Evolutionary conservation across 2,113 vertebrate genomes (phyloP), one percentile per base, ranked within the genome.

Genomic region (Clupea harengus): DNA sequence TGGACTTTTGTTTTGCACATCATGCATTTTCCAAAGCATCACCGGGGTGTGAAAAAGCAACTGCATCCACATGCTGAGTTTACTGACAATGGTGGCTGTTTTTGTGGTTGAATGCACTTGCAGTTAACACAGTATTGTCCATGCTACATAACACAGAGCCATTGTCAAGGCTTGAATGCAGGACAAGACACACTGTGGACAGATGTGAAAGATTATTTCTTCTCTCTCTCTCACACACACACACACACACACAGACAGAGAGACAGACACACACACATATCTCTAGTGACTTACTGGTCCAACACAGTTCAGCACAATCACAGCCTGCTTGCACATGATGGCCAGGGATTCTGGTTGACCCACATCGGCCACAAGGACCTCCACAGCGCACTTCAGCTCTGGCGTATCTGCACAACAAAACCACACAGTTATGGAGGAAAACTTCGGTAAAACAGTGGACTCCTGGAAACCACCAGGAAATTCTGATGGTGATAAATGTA

Each of bases 291-390:
- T 97, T 96, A 99, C 98, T 89, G 98, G 98, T 85, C 98, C 98
- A 78, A 99, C 98, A 89, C 98, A 99, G 91, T 96, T 97, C 84
- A 99, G 97, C 92, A 99, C 96, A 93, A 99, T 91, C 25, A 94
- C 90, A 9, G 96, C 94, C 90, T 98, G 96, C 95, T 93, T 97
- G 94, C 97, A 97, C 98, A 99, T 97, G 89, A 95, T 90, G 88
- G 95, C 96, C 87, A 99, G 93, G 6, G 98, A 97, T 89, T 94
- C 94, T 28, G 94, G 92, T 89, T 98, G 97, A 84, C 49, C 82
- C 85, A 97, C 94, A 94, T 98, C 97, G 90, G 97, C 97, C 6
- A 97, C 92, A 25, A 99, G 95, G 84, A 98, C 93, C 87, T 94
- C 97, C 91, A 98, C 96, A 89, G 97, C 96, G 22, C 96, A 91